Base-by-base conservation (phyloP, 2,113 vertebrate species). In the Gymnocephalus cernua region DNA sequence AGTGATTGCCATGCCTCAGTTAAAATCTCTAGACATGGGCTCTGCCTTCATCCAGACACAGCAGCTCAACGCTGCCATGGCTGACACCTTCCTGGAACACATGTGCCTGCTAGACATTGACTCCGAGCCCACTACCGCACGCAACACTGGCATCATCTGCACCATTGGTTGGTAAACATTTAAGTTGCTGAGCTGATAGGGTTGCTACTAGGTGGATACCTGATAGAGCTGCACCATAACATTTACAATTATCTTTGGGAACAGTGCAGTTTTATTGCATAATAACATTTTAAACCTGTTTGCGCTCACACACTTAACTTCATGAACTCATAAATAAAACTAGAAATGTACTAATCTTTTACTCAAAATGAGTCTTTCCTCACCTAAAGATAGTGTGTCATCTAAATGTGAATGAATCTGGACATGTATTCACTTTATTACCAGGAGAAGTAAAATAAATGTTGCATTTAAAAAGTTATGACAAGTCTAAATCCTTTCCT, bases 81-180 rank as follows among this genome's bases (percentile, higher is more conserved):
- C 98, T 0, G 98, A 99, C 94, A 99, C 98, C 6, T 99, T 99
- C 89, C 92, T 99, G 92, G 98, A 99, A 83, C 98, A 99, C 90
- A 90, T 99, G 96, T 99, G 98, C 91, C 96, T 98, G 79, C 90
- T 99, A 92, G 98, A 99, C 94, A 99, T 99, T 0, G 98, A 99
- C 92, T 99, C 98, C 0, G 94, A 96, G 54, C 98, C 98, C 61
- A 98, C 96, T 90, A 97, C 94, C 0, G 98, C 98, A 0, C 96
- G 98, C 18, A 99, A 99, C 95, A 99, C 98, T 0, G 97, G 98
- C 91, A 99, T 99, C 94, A 99, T 99, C 91, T 99, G 98, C 88
- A 99, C 98, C 85, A 99, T 99, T 0, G 98, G 98, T 99, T 91
- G 32, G 97, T 84, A 48, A 50, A 11, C 51, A 25, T 48, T 57